Evolutionary conservation across 2,888 invertebrate species (phyloP), one percentile per base, ranked within the genome.

Genomic region (Acleris emargana): DNA sequence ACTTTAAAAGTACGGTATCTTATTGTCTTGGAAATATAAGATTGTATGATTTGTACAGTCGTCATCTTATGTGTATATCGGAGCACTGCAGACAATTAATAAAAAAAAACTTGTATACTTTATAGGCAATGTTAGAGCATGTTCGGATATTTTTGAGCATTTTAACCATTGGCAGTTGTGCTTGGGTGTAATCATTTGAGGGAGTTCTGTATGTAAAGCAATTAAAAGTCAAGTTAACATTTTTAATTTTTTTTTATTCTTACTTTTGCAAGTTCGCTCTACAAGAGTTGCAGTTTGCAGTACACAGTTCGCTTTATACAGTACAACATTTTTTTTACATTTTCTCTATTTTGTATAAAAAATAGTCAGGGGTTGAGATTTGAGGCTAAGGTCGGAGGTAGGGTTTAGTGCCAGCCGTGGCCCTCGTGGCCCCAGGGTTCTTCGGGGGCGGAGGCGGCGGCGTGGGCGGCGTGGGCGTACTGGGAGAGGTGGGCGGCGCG

Each of bases 341-440:
- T 80, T 89, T 89, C 86, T 83, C 74, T 79, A 70, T 89, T 90
- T 90, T 89, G 81, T 90, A 88, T 87, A 87, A 90, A 87, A 88
- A 87, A 78, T 32, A 77, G 79, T 88, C 83, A 82, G 83, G 83
- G 84, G 38, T 38, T 38, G 38, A 82, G 84, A 82, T 76, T 73
- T 75, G 76, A 72, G 76, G 78, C 79, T 71, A 75, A 67, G 77
- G 80, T 86, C 81, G 70, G 86, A 82, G 84, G 87, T 87, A 86
- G 25, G 71, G 74, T 74, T 88, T 71, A 89, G 83, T 90, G 86
- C 89, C 91, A 91, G 79, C 89, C 90, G 73, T 83, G 81, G 66
- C 76, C 81, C 67, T 73, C 77, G 72, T 76, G 80, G 69, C 86
- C 89, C 89, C 91, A 90, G 76, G 89, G 85, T 47, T 90, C 91